These are phyloP conservation scores for Phyllotreta striolata DNA, from an alignment of 2,888 invertebrate species.

Conservation along the genomic window DNA sequence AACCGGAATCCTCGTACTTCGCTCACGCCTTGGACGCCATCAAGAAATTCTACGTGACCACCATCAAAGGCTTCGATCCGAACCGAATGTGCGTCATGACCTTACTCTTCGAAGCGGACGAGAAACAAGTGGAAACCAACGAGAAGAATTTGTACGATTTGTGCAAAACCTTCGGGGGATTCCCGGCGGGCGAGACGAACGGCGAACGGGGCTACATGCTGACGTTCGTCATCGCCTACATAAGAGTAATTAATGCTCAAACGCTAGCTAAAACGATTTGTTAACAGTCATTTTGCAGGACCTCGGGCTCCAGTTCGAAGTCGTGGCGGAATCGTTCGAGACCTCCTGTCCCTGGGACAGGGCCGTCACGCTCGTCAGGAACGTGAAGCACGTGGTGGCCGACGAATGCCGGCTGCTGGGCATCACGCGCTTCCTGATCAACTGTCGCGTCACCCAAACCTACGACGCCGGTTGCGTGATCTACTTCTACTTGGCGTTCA, in stretches of 20 bases:
- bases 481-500: slow-evolving; percentile 67
- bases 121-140: slow-evolving; percentile 75
- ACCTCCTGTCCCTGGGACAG: slow-evolving; percentile 98
- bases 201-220: slow-evolving; percentile 95
- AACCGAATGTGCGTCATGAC: slow-evolving; percentile 89
- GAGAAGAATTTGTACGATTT: slow-evolving; percentile 83
- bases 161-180: slow-evolving; percentile 78
- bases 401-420: slow-evolving; percentile 68
- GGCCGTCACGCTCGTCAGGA: slow-evolving; percentile 80
- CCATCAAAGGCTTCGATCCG: slow-evolving; percentile 85
- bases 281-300: slow-evolving; percentile 79
- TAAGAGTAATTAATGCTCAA: slow-evolving; percentile 78
- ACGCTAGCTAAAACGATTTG: too few relatives aligned
- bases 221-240: slow-evolving; percentile 98
- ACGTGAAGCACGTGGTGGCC: slow-evolving; percentile 85
- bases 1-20: slow-evolving; percentile 70
- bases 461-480: slow-evolving; percentile 98
- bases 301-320: slow-evolving; percentile 83
- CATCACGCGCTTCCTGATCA: slow-evolving; percentile 73
- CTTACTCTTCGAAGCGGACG: slow-evolving; percentile 87
- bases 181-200: slow-evolving; percentile 92
- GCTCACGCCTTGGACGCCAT: slow-evolving; percentile 78
- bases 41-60: slow-evolving; percentile 87
- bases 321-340: slow-evolving; percentile 97
- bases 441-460: slow-evolving; percentile 92